Base-by-base conservation (phyloP, 92 coral and sea anemone species). In the Montipora capitata region DNA sequence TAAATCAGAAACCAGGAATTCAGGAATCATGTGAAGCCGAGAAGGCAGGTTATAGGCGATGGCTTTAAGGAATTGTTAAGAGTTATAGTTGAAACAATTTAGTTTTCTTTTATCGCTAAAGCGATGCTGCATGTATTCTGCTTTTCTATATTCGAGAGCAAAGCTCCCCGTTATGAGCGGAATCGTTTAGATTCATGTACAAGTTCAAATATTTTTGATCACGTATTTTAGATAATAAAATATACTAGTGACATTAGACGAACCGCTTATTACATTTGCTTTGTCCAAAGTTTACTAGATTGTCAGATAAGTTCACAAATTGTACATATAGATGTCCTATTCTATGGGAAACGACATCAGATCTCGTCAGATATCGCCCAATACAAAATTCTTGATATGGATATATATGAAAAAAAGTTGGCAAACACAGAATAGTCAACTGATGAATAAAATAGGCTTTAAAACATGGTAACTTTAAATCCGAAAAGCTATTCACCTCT, bases 231-330 rank as follows among this genome's bases (percentile, higher is more conserved):
- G 35, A 20, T 54, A 49, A 80, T 66, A 80, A 68, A 71, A 68
- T 20, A 68, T 15, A 7, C 52, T 18, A 17, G 72, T 83, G 87
- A 72, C 87, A 73, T 2, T 8, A 72, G 41, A 17, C 61, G 10
- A 14, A 9, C 57, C 40, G 27, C 20, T 81, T 83, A 83, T 83
- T 73, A 17, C 68, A 48, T 62, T 81, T 56, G 62, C 72, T 73
- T 8, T 63, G 61, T 72, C 35, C 13, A 10, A 27, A 56, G 81
- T 7, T 65, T 56, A 64, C 40, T 49, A 38, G 42, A 10, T 27
- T 75, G 78, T 61, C 79, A 83, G 87, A 72, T 58, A 7, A 17
- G 16, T 44, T 58, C 61, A 40, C n/a, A 74, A 44, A 72, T 57
- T 83, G 72, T 83, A 83, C 87, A 83, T 42, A 49, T 17, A 16